Percentiles rank a stretch among this genome's conserved stretches.
Evolutionary conservation across 2,797 vertebrate species (phyloP).

Genomic region (Chiroxiphia lanceolata): DNA sequence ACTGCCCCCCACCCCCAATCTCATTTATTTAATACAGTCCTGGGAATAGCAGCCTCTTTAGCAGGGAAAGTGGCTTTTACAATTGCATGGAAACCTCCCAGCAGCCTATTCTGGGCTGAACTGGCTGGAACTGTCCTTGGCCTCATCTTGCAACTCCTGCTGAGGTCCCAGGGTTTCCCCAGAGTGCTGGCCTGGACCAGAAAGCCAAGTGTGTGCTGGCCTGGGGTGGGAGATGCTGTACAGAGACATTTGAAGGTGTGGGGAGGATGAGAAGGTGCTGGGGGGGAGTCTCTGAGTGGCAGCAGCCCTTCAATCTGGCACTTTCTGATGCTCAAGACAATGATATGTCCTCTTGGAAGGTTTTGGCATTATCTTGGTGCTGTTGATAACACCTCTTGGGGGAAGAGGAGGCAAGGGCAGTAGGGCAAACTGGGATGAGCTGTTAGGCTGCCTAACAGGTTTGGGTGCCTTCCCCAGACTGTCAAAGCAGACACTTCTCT

Average conservation of each 20-base stretch:
- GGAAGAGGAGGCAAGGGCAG: background rate
- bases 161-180: background rate
- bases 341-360: background rate
- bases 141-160: background rate
- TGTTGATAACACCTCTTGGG: background rate
- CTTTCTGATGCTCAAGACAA: background rate
- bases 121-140: background rate
- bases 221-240: background rate
- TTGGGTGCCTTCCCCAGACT: background rate
- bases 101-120: background rate
- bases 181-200: background rate
- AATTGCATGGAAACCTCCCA: background rate
- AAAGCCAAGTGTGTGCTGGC: background rate
- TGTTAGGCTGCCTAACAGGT: background rate
- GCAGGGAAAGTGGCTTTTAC: background rate
- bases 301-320: background rate
- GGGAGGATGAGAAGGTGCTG: background rate
- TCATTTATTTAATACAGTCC: background rate
- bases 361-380: background rate
- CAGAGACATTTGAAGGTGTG: background rate
- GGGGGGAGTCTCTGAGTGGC: background rate
- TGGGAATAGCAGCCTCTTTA: background rate
- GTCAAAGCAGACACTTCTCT: background rate
- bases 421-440: background rate
- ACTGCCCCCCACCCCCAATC: background rate